phyloP scores from a whole-genome alignment of 2,888 invertebrate genomes.

The Tinea semifulvella region DNA sequence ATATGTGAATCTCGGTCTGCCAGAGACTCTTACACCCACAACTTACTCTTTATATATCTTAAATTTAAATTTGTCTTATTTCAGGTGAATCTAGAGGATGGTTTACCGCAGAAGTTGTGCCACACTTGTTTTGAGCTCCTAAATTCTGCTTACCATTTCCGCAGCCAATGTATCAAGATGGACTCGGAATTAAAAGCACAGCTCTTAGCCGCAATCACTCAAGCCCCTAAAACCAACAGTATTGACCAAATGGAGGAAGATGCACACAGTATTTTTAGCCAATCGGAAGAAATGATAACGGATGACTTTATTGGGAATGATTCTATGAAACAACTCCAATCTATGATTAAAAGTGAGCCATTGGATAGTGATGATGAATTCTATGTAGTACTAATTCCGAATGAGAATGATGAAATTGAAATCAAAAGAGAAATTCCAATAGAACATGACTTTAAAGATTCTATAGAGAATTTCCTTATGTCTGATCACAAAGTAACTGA shows the following conservation, averaged over 20 bases:
- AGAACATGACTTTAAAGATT: slow-evolving; percentile 32
- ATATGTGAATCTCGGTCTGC: too few species aligned
- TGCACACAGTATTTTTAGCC: background rate
- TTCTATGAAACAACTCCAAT: slow-evolving; percentile 46
- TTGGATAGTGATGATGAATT: slow-evolving; percentile 51
- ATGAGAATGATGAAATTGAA: slow-evolving; percentile 24
- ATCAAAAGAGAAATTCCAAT: slow-evolving; percentile 20
- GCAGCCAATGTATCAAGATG: slow-evolving; percentile 54
- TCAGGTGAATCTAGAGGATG: slow-evolving; percentile 48
- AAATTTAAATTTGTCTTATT: background rate
- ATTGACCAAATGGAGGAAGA: too few species aligned
- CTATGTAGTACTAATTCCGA: slow-evolving; percentile 56
- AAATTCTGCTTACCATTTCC: slow-evolving; percentile 49
- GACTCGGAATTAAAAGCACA: slow-evolving; percentile 47
- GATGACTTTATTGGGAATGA: slow-evolving; percentile 39
- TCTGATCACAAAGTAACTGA: slow-evolving; percentile 41
- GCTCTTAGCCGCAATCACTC: slow-evolving; percentile 34
- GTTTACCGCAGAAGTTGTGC: slow-evolving; percentile 53
- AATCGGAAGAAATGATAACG: slow-evolving; percentile 20
- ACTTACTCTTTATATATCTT: too few species aligned
- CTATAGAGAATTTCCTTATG: slow-evolving; percentile 45
- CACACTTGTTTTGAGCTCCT: slow-evolving; percentile 40
- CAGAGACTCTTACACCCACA: too few species aligned
- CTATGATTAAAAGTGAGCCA: slow-evolving; percentile 50
- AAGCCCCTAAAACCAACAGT: too few species aligned